Evolutionary conservation across 2,113 vertebrate species (phyloP).

Genomic region (Eonycteris spelaea): DNA sequence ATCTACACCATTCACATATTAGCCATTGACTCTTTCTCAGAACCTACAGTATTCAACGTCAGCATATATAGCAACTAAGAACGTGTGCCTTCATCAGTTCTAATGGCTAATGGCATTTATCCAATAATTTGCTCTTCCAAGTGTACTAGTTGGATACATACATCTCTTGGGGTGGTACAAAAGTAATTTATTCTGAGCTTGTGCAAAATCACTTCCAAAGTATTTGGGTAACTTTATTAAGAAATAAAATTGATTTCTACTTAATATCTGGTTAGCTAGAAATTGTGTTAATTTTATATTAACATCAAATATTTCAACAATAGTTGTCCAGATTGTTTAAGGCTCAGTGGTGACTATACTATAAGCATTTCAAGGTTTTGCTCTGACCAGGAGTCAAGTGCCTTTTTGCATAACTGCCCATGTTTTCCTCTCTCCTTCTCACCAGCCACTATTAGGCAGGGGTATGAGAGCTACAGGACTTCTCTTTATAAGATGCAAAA

Average conservation of each 20-base stretch:
- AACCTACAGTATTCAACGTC: neutral
- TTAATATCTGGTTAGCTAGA: neutral
- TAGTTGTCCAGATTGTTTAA: neutral
- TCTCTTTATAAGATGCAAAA: neutral
- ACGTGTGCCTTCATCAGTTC: neutral
- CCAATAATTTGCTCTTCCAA: conserved; percentile 10
- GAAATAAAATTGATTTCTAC: conserved; percentile 7
- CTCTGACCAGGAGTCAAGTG: neutral
- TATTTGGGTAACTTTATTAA: neutral
- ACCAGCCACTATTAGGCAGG: neutral
- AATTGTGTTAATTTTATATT: neutral
- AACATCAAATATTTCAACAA: conserved; percentile 24
- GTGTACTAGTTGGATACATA: neutral
- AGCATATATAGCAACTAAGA: neutral
- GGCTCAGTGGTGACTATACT: neutral
- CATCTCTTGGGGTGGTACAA: neutral
- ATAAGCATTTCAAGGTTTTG: neutral
- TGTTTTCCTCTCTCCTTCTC: neutral
- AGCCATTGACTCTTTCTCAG: neutral
- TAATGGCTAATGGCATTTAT: neutral
- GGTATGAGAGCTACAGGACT: neutral
- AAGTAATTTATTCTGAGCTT: neutral
- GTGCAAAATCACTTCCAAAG: neutral
- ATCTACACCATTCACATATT: neutral
- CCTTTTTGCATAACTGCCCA: neutral